Evolutionary conservation across 2,113 vertebrate genomes (phyloP).

Genomic region (Limanda limanda): DNA sequence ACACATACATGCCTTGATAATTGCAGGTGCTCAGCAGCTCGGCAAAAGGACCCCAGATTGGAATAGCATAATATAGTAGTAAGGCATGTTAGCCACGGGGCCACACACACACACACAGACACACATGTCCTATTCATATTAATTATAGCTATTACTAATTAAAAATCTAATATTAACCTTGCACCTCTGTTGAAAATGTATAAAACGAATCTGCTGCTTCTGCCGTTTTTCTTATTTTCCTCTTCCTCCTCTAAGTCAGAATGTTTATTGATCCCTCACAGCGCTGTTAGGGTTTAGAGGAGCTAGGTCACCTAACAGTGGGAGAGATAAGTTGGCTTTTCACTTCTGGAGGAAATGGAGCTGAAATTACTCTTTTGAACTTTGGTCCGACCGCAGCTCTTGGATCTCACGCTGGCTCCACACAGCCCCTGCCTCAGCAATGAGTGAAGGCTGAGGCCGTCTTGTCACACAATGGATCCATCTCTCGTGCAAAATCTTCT

Average conservation of each 20-base stretch:
- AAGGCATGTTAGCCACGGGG: background rate
- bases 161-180: background rate
- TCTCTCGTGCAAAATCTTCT: background rate
- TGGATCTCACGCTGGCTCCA: constrained; percentile 9
- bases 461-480: background rate
- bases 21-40: constrained; percentile 47
- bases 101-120: too few relatives aligned
- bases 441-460: constrained; percentile 24
- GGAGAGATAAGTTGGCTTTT: constrained; percentile 51
- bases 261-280: constrained; percentile 54
- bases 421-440: constrained; percentile 3
- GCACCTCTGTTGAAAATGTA: background rate
- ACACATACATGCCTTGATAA: constrained; percentile 54
- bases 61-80: constrained; percentile 12
- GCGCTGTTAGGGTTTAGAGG: constrained; percentile 42
- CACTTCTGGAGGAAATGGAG: constrained; percentile 53
- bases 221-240: constrained; percentile 2
- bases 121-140: background rate
- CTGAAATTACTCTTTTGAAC: constrained; percentile 63
- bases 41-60: constrained; percentile 19
- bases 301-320: constrained; percentile 30
- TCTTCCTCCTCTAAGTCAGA: constrained; percentile 1
- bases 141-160: constrained; percentile 2
- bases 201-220: background rate
- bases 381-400: constrained; percentile 21